Evolutionary conservation across 2,888 invertebrate genomes (phyloP), one percentile per base, ranked within the genome.

Genomic region (Cremastinae sp.): DNA sequence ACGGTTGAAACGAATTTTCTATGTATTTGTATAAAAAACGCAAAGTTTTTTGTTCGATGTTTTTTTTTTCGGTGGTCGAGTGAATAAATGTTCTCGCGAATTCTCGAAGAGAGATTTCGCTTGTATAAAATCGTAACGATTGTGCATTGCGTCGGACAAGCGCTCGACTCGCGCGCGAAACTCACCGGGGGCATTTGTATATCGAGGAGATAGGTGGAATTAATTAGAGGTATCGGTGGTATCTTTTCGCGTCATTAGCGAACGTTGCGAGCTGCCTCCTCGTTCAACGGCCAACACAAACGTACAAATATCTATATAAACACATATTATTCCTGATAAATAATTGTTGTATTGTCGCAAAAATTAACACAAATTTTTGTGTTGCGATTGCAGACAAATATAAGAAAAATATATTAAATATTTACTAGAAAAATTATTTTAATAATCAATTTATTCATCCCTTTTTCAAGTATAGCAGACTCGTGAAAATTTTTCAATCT

Each of bases 161-260:
- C 68, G 64, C 66, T 71, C 47, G 66, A 53, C 28, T 53, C 66
- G 56, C 65, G 56, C 65, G 38, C 62, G 68, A 38, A 69, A 53
- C 69, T 70, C 53, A 65, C 70, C 65, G 64, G 82, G 82, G 83
- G 84, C 85, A 87, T 88, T 88, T 87, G 87, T 88, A 87, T 87
- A 87, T 86, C 87, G 86, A 81, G 82, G 79, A 83, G 88, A 88
- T 88, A 88, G 86, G 85, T 84, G 84, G 88, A 88, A 89, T 89
- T 89, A 89, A 89, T 89, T 89, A 88, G 86, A 86, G 86, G 85
- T 89, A 89, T 89, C 87, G 82, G 83, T 84, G 85, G 84, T 88
- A 89, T 89, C 88, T 87, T 82, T 74, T 80, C 82, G 86, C 86
- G 88, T 88, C 88, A 89, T 89, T 89, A 89, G 89, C 88, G 84